phyloP scores from a whole-genome alignment of 1,140 invertebrate genomes.

The Dreissena rostriformis region DNA sequence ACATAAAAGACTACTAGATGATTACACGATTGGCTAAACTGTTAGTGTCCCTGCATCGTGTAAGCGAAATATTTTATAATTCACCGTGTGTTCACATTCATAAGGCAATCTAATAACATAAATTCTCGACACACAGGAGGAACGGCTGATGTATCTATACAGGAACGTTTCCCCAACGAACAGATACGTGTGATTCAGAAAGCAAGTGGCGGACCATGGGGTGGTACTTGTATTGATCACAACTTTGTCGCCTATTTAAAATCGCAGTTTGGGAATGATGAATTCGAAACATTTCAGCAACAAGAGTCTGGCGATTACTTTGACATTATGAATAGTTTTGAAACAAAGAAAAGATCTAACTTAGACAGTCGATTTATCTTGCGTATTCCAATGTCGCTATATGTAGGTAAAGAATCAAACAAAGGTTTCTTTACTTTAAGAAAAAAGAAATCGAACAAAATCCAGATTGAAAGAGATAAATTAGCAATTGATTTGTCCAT shows the following conservation, averaged over 20 bases:
- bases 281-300: neutral
- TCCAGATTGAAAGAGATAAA: neutral
- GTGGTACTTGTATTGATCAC: slow-evolving; percentile 7
- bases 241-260: neutral
- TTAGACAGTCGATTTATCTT: neutral
- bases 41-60: no score
- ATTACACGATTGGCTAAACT: no score
- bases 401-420: neutral
- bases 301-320: neutral
- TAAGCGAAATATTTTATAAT: no score
- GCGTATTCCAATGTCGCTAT: neutral
- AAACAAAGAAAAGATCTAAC: slow-evolving; percentile 6
- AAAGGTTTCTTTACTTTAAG: neutral
- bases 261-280: neutral
- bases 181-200: neutral
- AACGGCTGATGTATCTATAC: slow-evolving; percentile 11
- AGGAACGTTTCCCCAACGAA: neutral
- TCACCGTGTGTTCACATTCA: no score
- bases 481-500: neutral
- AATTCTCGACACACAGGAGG: neutral
- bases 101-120: no score
- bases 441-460: neutral
- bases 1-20: no score
- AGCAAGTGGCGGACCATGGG: slow-evolving; percentile 23
- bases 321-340: slow-evolving; percentile 2